Evolutionary conservation across 1,140 invertebrate species (phyloP), one percentile per base, ranked within the genome.

Genomic region (Lepidurus apus): DNA sequence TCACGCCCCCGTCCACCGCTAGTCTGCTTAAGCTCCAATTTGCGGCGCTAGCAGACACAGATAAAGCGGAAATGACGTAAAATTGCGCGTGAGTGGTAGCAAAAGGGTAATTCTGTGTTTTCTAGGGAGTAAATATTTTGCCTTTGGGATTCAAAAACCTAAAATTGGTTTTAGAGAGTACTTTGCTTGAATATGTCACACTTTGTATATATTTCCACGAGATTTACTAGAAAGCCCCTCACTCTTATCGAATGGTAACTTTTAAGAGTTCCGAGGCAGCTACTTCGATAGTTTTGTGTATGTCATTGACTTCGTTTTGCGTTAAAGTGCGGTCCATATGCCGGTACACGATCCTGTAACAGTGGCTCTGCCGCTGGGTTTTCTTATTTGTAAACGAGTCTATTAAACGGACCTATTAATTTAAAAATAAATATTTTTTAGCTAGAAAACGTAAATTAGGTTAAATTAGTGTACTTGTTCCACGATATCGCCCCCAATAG

Each of bases 341-440:
- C 79, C 98, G 89, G 84, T 99, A 99, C 1, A 93, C 87, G 81
- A 99, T 96, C 81, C 93, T 89, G 84, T 97, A 99, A 84, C 94
- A 96, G 77, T 98, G 91, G 81, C 96, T 98, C 1, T 85, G 89
- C 82, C 89, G 91, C 43, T 92, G 90, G 17, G 88, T 92, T 86
- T 97, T 96, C 11, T 93, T 93, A 87, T 99, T 91, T 44, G 87
- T 86, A 85, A 95, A 99, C 83, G 92, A 89, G 85, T 99, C 98
- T 43, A 95, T 89, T 0, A 98, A 84, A 80, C 87, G 84, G 24
- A 98, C 93, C 90, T 92, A 86, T 74, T 84, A 86, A 83, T 77
- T 83, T 53, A 0, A 75, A 80, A n/a, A 43, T n/a, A n/a, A 47
- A 11, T 13, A 10, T 65, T 74, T 34, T 34, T 42, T 34, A 11